Percentiles rank a stretch among this genome's conserved stretches.
phyloP scores from a whole-genome alignment of 2,888 invertebrate genomes.

The Leucania comma region DNA sequence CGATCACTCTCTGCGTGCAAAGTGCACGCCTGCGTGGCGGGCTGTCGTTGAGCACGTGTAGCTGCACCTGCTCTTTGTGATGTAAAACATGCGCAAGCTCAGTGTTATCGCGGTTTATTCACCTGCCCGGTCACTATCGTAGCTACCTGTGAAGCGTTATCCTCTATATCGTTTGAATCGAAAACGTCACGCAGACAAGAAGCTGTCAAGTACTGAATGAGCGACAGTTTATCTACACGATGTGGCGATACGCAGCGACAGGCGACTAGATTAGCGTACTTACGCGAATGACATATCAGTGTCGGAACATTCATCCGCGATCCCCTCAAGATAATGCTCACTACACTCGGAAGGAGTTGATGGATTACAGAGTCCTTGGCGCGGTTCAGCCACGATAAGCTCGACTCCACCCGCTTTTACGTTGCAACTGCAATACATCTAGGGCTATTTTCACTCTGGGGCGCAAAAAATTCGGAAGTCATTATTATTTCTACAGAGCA shows the following conservation, averaged over 20 bases:
- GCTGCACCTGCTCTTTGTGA: conserved; percentile 2
- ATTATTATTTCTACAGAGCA: no score
- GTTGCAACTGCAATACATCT: no score
- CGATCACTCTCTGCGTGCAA: background rate
- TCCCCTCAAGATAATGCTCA: conserved; percentile 38
- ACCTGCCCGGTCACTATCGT: conserved; percentile 16
- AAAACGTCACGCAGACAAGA: conserved; percentile 26
- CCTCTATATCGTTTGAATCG: conserved; percentile 9
- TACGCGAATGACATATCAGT: conserved; percentile 38
- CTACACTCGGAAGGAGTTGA: conserved; percentile 24
- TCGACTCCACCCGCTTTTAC: no score
- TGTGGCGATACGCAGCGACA: conserved; percentile 11
- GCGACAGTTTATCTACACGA: conserved; percentile 22
- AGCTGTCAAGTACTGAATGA: conserved; percentile 20
- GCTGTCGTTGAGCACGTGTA: conserved; percentile 2
- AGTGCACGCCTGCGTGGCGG: background rate
- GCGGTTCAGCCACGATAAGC: conserved; percentile 6
- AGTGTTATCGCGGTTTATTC: conserved; percentile 42
- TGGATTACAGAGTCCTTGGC: conserved; percentile 32
- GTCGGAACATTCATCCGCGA: conserved; percentile 29
- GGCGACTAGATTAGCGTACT: conserved; percentile 37
- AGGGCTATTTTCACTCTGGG: background rate
- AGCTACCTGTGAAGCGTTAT: conserved; percentile 16
- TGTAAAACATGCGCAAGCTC: conserved; percentile 7
- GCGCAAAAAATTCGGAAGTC: no score